phyloP scores from a whole-genome alignment of 2,113 vertebrate species.

The Indicator indicator region DNA sequence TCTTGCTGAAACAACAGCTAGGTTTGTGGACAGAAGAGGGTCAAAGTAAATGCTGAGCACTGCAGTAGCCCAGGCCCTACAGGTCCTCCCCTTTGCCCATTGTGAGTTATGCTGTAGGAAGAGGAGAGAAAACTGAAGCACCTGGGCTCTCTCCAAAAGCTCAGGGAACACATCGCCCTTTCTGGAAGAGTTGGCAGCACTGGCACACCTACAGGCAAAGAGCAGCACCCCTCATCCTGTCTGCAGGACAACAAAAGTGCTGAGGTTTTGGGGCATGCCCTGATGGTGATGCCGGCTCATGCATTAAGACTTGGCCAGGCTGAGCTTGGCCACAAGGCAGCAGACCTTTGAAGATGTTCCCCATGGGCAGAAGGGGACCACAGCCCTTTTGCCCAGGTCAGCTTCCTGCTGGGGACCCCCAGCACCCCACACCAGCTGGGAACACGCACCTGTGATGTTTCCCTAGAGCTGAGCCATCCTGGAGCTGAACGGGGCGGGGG shows the following conservation, averaged over 20 bases:
- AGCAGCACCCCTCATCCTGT: not conserved
- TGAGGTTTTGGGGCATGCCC: accelerated
- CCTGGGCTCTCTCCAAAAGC: not conserved
- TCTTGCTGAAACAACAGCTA: not conserved
- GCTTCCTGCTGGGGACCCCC: no score
- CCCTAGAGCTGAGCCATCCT: not conserved
- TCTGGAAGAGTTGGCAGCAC: not conserved
- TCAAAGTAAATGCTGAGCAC: accelerated
- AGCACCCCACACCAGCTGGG: not conserved
- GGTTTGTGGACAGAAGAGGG: not conserved
- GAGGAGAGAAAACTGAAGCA: not conserved
- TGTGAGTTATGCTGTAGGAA: accelerated
- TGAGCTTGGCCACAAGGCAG: not conserved
- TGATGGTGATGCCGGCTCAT: accelerated
- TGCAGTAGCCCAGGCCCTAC: accelerated
- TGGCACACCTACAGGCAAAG: not conserved
- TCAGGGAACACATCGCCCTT: not conserved
- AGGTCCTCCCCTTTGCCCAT: not conserved
- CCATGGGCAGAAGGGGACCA: not conserved
- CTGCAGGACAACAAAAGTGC: accelerated
- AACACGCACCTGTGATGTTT: not conserved
- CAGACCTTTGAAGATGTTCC: not conserved
- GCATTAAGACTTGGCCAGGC: not conserved
- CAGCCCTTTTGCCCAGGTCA: not conserved
- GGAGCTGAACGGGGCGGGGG: no score